Base-by-base conservation (phyloP, 2,797 vertebrate genomes). In the Malacoctenus gilli region DNA sequence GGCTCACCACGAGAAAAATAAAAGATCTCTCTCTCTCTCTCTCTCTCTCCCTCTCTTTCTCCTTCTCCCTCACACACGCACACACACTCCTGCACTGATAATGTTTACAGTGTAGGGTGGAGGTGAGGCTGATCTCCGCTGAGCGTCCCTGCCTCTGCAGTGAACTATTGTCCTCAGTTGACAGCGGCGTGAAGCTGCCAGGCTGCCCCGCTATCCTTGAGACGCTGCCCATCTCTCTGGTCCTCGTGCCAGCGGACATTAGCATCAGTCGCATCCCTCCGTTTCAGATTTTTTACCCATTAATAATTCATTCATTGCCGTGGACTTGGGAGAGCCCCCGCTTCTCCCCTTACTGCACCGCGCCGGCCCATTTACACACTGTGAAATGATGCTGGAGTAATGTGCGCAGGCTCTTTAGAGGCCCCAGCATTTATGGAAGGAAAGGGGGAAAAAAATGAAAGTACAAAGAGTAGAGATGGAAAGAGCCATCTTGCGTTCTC, bases 221-320 rank as follows among this genome's bases (percentile, higher is more conserved):
- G 78, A 75, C 14, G 42, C 78, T 80, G 79, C 71, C 86, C 82
- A 77, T 83, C 81, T 82, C 80, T 34, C 57, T 53, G 46, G 68
- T 47, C 54, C 72, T 83, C 78, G 68, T 74, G 84, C 85, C 82
- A 86, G 80, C 68, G 74, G 84, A 89, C 85, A 86, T 91, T 89
- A 85, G 85, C 88, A 85, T 88, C 83, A 48, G 82, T 71, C 65
- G 55, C 59, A 61, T 87, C 86, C 85, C 77, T 85, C 83, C 84
- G 79, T 85, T 84, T 68, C 63, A 82, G 78, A 89, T 89, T 28
- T 89, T 87, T 88, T 74, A 79, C 47, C 77, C 79, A 87, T 90
- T 87, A 89, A 92, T 90, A 89, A 91, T 89, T 90, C 78, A 90
- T 89, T 73, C 76, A 66, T 57, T 71, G 75, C 69, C 68, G 75